These are phyloP conservation scores for Zaprionus inermis DNA, from an alignment of 1,140 invertebrate genomes.

Conservation along the genomic window DNA sequence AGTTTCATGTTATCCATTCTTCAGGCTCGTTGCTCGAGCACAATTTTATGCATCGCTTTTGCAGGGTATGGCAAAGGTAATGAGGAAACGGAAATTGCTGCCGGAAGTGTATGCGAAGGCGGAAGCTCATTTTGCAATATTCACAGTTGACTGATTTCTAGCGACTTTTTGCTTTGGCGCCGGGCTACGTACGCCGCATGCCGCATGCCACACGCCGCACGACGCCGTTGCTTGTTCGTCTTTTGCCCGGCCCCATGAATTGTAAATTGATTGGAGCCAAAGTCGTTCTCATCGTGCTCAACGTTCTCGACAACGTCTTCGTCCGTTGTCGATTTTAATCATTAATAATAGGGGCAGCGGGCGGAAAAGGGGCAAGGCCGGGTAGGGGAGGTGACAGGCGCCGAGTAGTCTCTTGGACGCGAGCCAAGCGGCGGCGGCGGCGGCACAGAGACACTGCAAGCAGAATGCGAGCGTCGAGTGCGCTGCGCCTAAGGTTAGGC, in stretches of 20 bases:
- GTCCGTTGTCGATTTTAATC: conserved; percentile 67
- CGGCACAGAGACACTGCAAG: conserved; percentile 16
- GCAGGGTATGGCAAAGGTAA: conserved; percentile 63
- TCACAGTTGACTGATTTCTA: conserved; percentile 79
- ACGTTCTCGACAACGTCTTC: conserved; percentile 6
- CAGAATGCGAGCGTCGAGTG: conserved; percentile 23
- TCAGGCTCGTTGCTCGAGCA: neutral
- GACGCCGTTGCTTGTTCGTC: neutral
- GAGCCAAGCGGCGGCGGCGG: conserved; percentile 31
- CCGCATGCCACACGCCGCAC: neutral
- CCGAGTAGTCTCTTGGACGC: conserved; percentile 17
- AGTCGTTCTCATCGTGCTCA: conserved; percentile 25
- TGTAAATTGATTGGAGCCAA: conserved; percentile 78
- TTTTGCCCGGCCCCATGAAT: conserved; percentile 57
- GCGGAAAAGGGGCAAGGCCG: neutral
- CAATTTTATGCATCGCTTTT: conserved; percentile 10
- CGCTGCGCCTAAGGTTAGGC: conserved; percentile 60
- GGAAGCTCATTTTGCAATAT: conserved; percentile 83
- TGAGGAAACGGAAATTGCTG: conserved; percentile 83
- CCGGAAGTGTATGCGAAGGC: conserved; percentile 76
- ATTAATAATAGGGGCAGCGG: conserved; percentile 57
- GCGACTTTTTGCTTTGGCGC: conserved; percentile 60
- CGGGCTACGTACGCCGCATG: conserved; percentile 9
- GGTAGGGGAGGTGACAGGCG: neutral
- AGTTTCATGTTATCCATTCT: neutral